Conservation (phyloP, 2,888 invertebrate genomes). For the Vannuccia rotundouncinata region DNA sequence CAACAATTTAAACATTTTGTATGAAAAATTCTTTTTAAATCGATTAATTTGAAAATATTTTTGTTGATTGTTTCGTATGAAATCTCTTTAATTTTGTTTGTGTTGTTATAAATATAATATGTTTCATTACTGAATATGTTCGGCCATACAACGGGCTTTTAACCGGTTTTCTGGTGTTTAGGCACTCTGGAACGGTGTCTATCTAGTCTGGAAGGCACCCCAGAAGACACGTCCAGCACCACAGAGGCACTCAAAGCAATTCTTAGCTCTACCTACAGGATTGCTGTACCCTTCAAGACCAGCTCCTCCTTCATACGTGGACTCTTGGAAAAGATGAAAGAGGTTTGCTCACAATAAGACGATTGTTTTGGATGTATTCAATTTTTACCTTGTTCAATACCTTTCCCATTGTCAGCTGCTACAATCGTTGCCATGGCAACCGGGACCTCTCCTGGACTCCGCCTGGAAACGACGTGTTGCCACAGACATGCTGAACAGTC, state of each 20-base stretch:
- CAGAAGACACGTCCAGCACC: slow-evolving; percentile 57
- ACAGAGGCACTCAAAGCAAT: slow-evolving; percentile 68
- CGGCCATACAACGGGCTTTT: too few species aligned
- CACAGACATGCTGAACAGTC: slow-evolving; percentile 65
- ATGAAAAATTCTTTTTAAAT: too few species aligned
- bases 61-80: too few species aligned
- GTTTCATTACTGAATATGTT: too few species aligned
- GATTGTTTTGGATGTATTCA: neutral
- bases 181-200: slow-evolving; percentile 34
- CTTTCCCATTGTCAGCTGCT: slow-evolving; percentile 58
- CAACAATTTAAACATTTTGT: too few species aligned
- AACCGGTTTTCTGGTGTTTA: neutral
- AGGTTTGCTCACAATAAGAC: slow-evolving; percentile 51
- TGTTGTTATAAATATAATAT: too few species aligned
- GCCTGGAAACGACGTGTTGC: slow-evolving; percentile 70
- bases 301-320: slow-evolving; percentile 64
- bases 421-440: slow-evolving; percentile 64
- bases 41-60: too few species aligned
- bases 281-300: slow-evolving; percentile 63
- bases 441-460: slow-evolving; percentile 55
- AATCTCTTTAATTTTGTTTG: too few species aligned
- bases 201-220: neutral
- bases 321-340: slow-evolving; percentile 65
- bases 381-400: neutral
- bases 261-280: slow-evolving; percentile 67